These are phyloP conservation scores for Hepsetus odoe DNA, from an alignment of 2,113 vertebrate genomes.

Conservation along the genomic window DNA sequence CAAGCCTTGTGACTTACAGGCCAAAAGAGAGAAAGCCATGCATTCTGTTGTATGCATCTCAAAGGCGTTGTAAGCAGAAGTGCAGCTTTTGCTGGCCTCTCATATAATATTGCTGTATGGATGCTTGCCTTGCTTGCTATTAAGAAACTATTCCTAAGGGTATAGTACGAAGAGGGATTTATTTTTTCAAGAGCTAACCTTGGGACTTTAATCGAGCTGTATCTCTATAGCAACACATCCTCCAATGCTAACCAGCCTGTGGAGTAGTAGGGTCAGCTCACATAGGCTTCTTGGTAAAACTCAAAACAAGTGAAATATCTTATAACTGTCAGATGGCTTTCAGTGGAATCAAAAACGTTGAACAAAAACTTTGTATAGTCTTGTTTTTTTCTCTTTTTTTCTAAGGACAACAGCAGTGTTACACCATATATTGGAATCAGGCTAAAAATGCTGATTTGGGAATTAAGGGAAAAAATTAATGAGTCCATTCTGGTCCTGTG, in stretches of 20 bases:
- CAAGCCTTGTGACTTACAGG: slow-evolving; percentile 7
- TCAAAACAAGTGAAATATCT: not conserved
- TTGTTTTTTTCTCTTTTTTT: not conserved
- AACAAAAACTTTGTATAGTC: not conserved
- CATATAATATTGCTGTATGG: not conserved
- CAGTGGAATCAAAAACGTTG: not conserved
- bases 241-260: slow-evolving; percentile 20
- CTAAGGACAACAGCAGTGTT: not conserved
- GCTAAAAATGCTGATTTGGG: too few species aligned
- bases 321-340: not conserved
- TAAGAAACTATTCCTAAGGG: slow-evolving; percentile 37
- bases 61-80: not conserved
- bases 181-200: slow-evolving; percentile 43
- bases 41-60: slow-evolving; percentile 24
- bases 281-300: slow-evolving; percentile 2
- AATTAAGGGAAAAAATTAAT: too few species aligned
- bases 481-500: too few species aligned
- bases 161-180: slow-evolving; percentile 37
- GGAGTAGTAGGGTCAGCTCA: slow-evolving; percentile 13
- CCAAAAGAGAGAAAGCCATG: slow-evolving; percentile 20
- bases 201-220: slow-evolving; percentile 38
- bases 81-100: slow-evolving; percentile 7
- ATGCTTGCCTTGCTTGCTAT: slow-evolving; percentile 33
- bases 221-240: slow-evolving; percentile 40
- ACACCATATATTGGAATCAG: too few species aligned